Conservation (phyloP, 2,888 invertebrate species). For the Arrhopalites spinosus region DNA sequence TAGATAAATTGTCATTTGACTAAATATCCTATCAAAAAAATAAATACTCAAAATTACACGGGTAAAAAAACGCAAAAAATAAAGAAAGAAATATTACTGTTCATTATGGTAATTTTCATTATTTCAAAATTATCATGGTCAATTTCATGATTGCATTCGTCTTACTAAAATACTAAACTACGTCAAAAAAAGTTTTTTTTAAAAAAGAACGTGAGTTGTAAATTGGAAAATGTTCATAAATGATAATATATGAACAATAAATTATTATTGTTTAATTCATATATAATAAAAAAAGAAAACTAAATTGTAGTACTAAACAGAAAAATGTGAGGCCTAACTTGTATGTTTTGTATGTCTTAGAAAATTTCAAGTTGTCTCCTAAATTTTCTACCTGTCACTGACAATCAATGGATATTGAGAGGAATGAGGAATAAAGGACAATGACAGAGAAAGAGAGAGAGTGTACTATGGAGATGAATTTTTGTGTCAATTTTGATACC, state of each 20-base stretch:
- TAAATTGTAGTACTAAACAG: too few species aligned
- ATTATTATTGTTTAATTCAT: too few species aligned
- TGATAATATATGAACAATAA: too few species aligned
- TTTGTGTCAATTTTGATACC: conserved; percentile 70
- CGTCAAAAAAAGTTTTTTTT: too few species aligned
- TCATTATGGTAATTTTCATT: conserved; percentile 2
- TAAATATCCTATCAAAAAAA: too few species aligned
- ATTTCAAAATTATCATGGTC: background rate
- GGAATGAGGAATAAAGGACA: background rate
- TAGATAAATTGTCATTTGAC: too few species aligned
- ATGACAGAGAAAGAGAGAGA: background rate
- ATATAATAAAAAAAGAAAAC: too few species aligned
- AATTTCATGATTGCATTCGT: background rate
- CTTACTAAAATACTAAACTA: background rate
- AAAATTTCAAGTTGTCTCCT: background rate
- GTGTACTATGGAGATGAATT: background rate
- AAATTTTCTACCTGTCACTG: background rate
- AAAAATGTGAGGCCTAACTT: too few species aligned
- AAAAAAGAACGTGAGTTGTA: too few species aligned
- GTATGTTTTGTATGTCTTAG: background rate
- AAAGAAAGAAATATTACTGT: background rate
- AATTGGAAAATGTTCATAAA: too few species aligned
- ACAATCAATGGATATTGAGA: background rate
- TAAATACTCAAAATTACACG: too few species aligned
- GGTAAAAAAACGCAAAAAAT: background rate